phyloP scores from a whole-genome alignment of 2,113 vertebrate genomes.

The Clarias batrachus region DNA sequence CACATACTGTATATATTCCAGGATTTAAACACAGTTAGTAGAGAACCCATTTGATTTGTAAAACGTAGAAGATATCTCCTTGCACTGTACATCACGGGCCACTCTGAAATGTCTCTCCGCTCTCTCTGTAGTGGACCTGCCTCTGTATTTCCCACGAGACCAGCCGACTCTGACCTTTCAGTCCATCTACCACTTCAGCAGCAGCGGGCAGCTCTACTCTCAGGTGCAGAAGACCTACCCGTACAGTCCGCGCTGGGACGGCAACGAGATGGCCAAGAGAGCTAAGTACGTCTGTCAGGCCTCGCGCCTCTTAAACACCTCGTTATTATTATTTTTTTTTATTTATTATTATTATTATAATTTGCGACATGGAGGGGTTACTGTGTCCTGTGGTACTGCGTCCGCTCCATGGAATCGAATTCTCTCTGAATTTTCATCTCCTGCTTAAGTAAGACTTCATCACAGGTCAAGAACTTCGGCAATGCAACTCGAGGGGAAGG shows the following conservation, averaged over 20 bases:
- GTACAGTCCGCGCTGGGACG: constrained; percentile 98
- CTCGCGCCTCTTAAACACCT: neutral
- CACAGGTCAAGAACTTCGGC: neutral
- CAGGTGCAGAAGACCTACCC: constrained; percentile 98
- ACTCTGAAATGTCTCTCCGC: constrained; percentile 8
- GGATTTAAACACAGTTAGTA: too few relatives aligned
- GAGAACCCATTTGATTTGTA: too few relatives aligned
- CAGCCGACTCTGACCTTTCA: constrained; percentile 97
- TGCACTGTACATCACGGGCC: neutral
- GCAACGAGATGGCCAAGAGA: constrained; percentile 99
- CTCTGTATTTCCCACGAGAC: constrained; percentile 94
- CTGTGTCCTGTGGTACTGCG: neutral
- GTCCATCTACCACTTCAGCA: constrained; percentile 97
- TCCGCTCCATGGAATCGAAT: neutral
- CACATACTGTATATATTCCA: too few relatives aligned
- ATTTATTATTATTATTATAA: too few relatives aligned
- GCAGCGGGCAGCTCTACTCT: constrained; percentile 94
- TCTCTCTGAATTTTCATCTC: neutral
- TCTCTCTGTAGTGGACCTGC: constrained; percentile 85
- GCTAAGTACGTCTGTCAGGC: constrained; percentile 84
- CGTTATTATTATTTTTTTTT: too few relatives aligned
- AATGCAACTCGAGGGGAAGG: neutral
- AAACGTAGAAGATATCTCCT: too few relatives aligned
- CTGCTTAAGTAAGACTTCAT: neutral
- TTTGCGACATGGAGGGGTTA: neutral